Base-by-base conservation (phyloP, 2,797 vertebrate genomes). In the Triplophysa yarkandensis region DNA sequence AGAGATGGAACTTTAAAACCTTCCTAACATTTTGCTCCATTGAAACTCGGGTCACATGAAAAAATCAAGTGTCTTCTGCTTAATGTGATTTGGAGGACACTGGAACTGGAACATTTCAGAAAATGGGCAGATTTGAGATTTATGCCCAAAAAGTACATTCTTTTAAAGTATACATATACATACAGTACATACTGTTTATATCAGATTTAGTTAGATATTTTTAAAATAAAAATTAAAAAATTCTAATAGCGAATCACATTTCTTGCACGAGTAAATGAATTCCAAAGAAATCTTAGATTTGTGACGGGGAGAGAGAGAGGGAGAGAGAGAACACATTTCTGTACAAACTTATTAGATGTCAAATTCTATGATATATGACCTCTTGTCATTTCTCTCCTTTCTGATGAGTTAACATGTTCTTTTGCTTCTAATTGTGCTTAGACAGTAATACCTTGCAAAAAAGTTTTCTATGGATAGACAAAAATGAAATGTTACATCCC, bases 401-500 rank as follows among this genome's bases (percentile, higher is more conserved):
- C 28, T 71, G 41, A 55, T 61, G 68, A 34, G 28, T 6, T 60
- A 55, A 21, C 61, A 44, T 69, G 27, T 55, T 68, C 36, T 25
- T 44, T 23, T 36, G 19, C 58, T 17, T 50, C 23, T 14, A 30
- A n/a, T 71, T 71, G 23, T 71, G 68, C 68, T 36, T 25, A 71
- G 69, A 17, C 46, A 27, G 25, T 62, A 32, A 36, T 36, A 36
- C 7, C 48, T 25, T 13, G 27, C 8, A 3, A 34, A 3, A 34
- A 9, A 17, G 13, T 60, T 61, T 71, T 71, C 43, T 25, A 48
- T 36, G 34, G 68, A 46, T 34, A 46, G 55, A 71, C 68, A 71
- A 71, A 71, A 60, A 16, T 34, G 1, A 69, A 69, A 55, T 44
- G 68, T 44, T 69, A 69, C 52, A 28, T n/a, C 3, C 55, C 28